Conservation (phyloP, 2,113 vertebrate genomes). For the Proterorhinus semilunaris region DNA sequence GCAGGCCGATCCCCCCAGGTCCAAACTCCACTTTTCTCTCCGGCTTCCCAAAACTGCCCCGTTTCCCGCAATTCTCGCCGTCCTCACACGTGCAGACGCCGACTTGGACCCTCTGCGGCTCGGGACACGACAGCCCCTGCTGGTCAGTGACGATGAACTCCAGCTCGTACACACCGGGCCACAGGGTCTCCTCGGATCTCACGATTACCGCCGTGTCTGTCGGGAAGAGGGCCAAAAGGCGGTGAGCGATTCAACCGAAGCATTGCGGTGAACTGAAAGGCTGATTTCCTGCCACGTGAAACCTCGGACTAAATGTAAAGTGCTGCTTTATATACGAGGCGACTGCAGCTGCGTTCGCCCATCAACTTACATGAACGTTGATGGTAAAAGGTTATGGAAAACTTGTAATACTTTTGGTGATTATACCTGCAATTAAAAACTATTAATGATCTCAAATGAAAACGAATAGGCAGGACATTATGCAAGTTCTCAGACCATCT, state of each 20-base stretch:
- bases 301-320: background rate
- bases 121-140: slow-evolving; percentile 60
- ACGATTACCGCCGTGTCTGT: slow-evolving; percentile 71
- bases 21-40: slow-evolving; percentile 62
- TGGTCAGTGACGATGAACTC: slow-evolving; percentile 59
- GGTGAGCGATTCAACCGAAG: background rate
- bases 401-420: too few species aligned
- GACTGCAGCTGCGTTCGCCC: background rate
- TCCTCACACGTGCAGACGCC: slow-evolving; percentile 68
- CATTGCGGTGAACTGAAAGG: background rate
- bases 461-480: too few species aligned
- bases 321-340: background rate
- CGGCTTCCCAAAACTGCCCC: accelerated
- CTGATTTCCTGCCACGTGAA: background rate
- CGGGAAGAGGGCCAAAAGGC: background rate
- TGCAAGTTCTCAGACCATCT: too few species aligned
- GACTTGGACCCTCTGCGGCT: slow-evolving; percentile 62
- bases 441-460: too few species aligned
- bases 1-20: slow-evolving; percentile 78
- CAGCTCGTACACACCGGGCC: slow-evolving; percentile 62
- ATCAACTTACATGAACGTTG: too few species aligned
- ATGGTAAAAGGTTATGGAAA: too few species aligned
- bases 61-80: slow-evolving; percentile 30
- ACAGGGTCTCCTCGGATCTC: slow-evolving; percentile 34
- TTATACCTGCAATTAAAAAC: too few species aligned